A percentile compares a stretch with the other conserved stretches of the same genome.
phyloP scores from a whole-genome alignment of 2,797 vertebrate species.

The Lepilemur septentrionalis region DNA sequence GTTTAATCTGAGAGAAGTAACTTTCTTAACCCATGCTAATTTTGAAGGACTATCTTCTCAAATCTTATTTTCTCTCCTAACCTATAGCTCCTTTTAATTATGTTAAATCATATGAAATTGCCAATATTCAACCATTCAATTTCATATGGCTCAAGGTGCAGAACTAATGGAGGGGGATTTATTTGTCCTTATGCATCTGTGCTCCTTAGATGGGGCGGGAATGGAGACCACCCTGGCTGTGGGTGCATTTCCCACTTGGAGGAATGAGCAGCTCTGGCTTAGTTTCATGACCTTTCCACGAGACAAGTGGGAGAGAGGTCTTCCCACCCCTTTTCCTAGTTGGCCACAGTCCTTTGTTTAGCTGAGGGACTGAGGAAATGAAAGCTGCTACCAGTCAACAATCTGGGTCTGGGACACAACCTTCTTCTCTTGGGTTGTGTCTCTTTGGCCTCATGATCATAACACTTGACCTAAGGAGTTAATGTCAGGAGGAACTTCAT shows the following conservation, averaged over 20 bases:
- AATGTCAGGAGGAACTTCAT: not conserved
- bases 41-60: not conserved
- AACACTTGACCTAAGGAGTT: not conserved
- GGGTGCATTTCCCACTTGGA: not conserved
- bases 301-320: not conserved
- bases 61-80: not conserved
- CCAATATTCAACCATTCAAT: not conserved
- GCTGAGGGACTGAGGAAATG: not conserved
- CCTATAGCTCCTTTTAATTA: not conserved
- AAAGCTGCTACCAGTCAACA: not conserved
- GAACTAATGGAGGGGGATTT: not conserved
- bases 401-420: not conserved
- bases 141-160: not conserved
- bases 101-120: not conserved
- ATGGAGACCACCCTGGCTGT: not conserved
- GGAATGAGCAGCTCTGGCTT: not conserved
- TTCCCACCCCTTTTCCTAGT: not conserved
- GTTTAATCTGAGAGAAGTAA: not conserved
- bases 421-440: not conserved
- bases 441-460: not conserved
- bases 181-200: not conserved
- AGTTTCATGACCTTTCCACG: not conserved
- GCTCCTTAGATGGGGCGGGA: too few species aligned
- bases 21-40: not conserved
- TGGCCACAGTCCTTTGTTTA: not conserved